Base-by-base conservation (phyloP, 2,888 invertebrate species). In the Vesta saturnalis region DNA sequence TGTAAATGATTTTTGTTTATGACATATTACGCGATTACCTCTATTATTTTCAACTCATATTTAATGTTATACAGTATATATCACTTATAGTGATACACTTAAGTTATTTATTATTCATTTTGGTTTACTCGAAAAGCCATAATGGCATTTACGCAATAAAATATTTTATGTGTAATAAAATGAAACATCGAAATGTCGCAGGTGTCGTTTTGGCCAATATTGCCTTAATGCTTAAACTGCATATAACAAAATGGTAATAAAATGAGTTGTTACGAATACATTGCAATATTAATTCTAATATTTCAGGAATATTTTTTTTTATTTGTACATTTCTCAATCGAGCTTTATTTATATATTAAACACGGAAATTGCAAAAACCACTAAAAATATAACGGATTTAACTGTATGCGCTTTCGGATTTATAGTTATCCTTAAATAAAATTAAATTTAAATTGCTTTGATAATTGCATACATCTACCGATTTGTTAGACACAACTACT, bases 151-250 rank as follows among this genome's bases (percentile, higher is more conserved):
- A 30, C 43, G 64, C 61, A 69, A 59, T 69, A 65, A 69, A 65
- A 69, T 64, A 65, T 69, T 70, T 66, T 70, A 70, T 54, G 66
- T 12, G 52, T 60, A 63, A 70, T 70, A 65, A 70, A 70, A 55
- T 49, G 62, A 66, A 66, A 70, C 69, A 66, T 70, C 66, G 62
- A 62, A 66, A 66, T 56, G 69, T 66, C 69, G 66, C 69, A 70
- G 69, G 69, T 70, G 69, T 64, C 52, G 64, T 64, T 64, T 68
- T 60, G 46, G 43, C 60, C 68, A 56, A 68, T 64, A 64, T 43
- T 61, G 56, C 47, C 64, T 68, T 68, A 64, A 23, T 64, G 60
- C 68, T 47, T 35, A 14, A 60, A 66, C 55, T 60, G 60, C 47
- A 47, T 55, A 21, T 55, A 65, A 65, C 56, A 60, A 60, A 59